These are phyloP conservation scores for Amblyjoppa fuscipennis DNA, from an alignment of 2,888 invertebrate genomes.

Conservation along the genomic window DNA sequence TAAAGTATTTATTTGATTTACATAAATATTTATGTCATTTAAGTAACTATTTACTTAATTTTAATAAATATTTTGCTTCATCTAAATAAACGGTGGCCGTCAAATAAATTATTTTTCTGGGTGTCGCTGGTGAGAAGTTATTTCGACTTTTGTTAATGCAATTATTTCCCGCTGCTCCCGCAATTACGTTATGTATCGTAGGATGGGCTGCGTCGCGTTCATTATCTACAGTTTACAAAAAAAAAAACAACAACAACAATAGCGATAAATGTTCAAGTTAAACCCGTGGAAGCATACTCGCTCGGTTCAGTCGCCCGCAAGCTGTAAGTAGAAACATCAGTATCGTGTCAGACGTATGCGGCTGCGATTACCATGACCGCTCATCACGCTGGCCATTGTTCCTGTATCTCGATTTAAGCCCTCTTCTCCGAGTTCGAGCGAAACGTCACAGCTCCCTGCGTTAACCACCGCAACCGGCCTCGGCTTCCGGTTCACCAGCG, in stretches of 20 bases:
- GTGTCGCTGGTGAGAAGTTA: not conserved
- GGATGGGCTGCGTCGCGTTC: not conserved
- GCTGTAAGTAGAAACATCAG: conserved; percentile 37
- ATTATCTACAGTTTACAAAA: not conserved
- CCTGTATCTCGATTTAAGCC: conserved; percentile 33
- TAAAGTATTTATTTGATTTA: too few species aligned
- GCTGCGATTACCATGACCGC: not conserved
- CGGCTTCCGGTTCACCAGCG: not conserved
- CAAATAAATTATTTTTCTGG: too few species aligned
- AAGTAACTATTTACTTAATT: too few species aligned
- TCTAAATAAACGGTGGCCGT: too few species aligned
- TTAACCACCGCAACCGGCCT: not conserved
- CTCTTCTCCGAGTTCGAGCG: not conserved
- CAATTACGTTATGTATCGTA: not conserved
- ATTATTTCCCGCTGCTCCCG: not conserved
- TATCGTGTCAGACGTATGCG: conserved; percentile 22
- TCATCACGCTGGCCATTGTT: conserved; percentile 27
- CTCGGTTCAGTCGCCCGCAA: not conserved
- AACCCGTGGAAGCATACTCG: not conserved
- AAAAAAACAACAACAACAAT: not conserved
- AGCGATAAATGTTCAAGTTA: not conserved
- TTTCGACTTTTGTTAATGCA: conserved; percentile 8
- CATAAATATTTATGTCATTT: too few species aligned
- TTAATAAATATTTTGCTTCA: too few species aligned
- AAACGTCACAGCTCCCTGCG: not conserved